These are phyloP conservation scores for Leucosticte australis DNA, from an alignment of 2,113 vertebrate species.

Conservation along the genomic window DNA sequence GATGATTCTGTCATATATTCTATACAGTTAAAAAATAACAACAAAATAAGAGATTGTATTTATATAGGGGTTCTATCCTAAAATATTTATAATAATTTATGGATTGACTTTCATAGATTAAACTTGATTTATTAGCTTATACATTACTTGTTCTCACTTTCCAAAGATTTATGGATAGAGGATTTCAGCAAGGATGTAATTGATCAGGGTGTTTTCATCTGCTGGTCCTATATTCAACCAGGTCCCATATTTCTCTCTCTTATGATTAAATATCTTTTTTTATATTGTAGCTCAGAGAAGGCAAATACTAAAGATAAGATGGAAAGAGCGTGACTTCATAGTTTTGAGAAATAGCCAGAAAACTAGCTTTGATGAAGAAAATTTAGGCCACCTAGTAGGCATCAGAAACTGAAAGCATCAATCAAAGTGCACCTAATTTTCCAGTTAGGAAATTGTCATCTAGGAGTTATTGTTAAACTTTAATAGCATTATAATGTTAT, in stretches of 20 bases:
- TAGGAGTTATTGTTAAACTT: neutral
- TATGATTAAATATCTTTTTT: neutral
- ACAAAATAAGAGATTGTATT: neutral
- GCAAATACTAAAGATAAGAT: neutral
- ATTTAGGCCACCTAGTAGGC: neutral
- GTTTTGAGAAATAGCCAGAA: neutral
- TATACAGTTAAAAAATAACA: neutral
- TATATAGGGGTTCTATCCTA: neutral
- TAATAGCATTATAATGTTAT: neutral
- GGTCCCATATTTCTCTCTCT: neutral
- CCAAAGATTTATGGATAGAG: fast-evolving
- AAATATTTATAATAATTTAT: neutral
- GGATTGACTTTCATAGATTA: neutral
- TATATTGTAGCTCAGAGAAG: neutral
- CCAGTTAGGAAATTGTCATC: neutral
- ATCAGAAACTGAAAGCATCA: neutral
- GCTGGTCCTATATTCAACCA: neutral
- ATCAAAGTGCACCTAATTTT: neutral
- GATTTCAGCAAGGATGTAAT: neutral
- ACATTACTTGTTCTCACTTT: neutral
- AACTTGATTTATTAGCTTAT: neutral
- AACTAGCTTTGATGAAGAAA: neutral
- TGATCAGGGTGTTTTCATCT: neutral
- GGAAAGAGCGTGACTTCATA: neutral
- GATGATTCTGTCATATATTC: neutral